Conservation (phyloP, 2,113 vertebrate genomes). For the Serilophus lunatus region DNA sequence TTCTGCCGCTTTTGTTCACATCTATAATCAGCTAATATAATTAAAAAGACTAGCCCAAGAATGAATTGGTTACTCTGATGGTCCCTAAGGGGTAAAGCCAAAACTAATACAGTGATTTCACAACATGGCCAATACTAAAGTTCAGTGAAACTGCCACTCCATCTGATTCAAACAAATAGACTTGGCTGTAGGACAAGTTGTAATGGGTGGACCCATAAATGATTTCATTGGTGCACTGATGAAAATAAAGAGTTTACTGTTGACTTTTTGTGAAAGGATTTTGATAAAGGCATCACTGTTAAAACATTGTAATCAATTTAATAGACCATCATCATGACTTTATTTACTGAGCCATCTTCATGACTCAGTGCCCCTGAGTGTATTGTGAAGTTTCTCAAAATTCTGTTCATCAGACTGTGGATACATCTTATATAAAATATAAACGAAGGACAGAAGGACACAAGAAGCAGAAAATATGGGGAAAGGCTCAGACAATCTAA, state of each 20-base stretch:
- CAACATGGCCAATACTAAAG: not conserved
- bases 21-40: not conserved
- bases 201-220: not conserved
- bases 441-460: not conserved
- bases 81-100: not conserved
- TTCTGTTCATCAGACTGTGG: not conserved
- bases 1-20: constrained; percentile 3
- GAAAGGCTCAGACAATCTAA: not conserved
- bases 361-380: not conserved
- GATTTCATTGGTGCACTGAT: not conserved
- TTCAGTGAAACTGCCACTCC: not conserved
- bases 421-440: not conserved
- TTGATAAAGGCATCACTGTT: not conserved
- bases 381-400: not conserved
- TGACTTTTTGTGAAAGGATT: not conserved
- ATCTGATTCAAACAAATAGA: not conserved
- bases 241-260: not conserved
- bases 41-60: not conserved
- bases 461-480: not conserved
- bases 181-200: not conserved
- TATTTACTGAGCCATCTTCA: not conserved
- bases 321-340: not conserved
- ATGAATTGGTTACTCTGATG: not conserved
- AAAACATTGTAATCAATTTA: not conserved
- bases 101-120: not conserved